Conservation (phyloP, 2,888 invertebrate genomes). For the Podotricha telesiphe region DNA sequence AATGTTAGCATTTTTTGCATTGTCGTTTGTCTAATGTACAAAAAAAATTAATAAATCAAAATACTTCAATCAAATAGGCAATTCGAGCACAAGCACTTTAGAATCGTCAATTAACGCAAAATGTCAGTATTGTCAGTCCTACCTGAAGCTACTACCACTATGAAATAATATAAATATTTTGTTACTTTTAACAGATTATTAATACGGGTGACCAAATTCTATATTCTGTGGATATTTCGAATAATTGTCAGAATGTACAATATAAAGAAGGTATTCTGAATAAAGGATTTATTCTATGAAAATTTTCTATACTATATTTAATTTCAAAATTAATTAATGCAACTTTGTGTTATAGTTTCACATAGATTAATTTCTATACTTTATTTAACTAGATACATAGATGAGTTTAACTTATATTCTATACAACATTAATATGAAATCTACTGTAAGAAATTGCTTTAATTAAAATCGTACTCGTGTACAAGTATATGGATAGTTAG, state of each 20-base stretch:
- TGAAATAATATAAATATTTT: no score
- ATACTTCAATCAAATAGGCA: no score
- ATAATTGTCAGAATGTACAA: constrained; percentile 4
- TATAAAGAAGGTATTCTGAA: constrained; percentile 1
- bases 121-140: no score
- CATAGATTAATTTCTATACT: neutral
- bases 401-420: no score
- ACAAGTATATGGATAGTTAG: neutral
- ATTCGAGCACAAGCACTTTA: no score
- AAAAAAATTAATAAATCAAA: neutral
- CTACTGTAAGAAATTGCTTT: no score
- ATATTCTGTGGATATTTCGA: neutral
- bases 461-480: no score
- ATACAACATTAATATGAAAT: no score
- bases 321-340: constrained; percentile 10
- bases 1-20: neutral
- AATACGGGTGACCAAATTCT: neutral
- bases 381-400: neutral
- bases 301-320: constrained; percentile 8
- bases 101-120: no score
- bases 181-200: neutral
- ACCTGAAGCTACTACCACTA: no score
- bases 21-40: neutral
- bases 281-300: constrained; percentile 12
- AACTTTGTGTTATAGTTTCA: neutral